Conservation (phyloP, 2,888 invertebrate species). For the Scotopteryx bipunctaria region DNA sequence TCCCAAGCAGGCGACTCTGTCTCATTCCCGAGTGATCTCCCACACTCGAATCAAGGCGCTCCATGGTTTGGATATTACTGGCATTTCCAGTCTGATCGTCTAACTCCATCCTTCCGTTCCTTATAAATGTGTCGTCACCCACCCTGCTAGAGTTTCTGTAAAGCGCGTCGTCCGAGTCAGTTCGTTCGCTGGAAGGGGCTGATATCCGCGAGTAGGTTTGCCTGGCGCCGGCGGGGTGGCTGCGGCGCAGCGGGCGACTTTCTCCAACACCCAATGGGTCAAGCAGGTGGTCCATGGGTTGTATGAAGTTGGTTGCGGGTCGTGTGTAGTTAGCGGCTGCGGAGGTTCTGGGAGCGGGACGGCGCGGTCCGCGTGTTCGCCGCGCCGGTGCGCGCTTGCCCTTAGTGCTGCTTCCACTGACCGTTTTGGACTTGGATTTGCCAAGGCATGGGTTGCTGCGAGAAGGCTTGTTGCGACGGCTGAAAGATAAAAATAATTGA, state of each 20-base stretch:
- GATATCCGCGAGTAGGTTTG: slow-evolving; percentile 58
- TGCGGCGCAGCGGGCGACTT: not conserved
- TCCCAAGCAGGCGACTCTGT: not conserved
- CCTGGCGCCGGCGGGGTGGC: not conserved
- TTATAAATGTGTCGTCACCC: too few species aligned
- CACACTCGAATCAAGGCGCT: not conserved
- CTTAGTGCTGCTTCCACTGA: slow-evolving; percentile 40
- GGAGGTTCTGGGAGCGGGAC: slow-evolving; percentile 34
- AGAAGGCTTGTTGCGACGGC: slow-evolving; percentile 61
- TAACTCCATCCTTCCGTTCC: too few species aligned
- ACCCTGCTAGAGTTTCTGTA: slow-evolving; percentile 49
- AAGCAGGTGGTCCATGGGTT: slow-evolving; percentile 7
- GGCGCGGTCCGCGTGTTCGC: slow-evolving; percentile 47
- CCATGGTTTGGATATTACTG: not conserved
- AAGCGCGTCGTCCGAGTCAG: slow-evolving; percentile 69
- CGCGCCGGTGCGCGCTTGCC: slow-evolving; percentile 49
- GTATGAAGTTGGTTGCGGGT: slow-evolving; percentile 34
- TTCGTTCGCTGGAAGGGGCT: slow-evolving; percentile 72
- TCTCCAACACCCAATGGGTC: slow-evolving; percentile 17
- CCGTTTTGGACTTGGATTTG: slow-evolving; percentile 49
- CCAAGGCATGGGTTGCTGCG: slow-evolving; percentile 45
- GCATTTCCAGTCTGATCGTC: too few species aligned
- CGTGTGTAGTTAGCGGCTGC: slow-evolving; percentile 22
- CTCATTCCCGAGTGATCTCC: too few species aligned
- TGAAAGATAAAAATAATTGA: slow-evolving; percentile 32